Evolutionary conservation across 2,888 invertebrate genomes (phyloP).

Genomic region (Tachystola acroxantha): DNA sequence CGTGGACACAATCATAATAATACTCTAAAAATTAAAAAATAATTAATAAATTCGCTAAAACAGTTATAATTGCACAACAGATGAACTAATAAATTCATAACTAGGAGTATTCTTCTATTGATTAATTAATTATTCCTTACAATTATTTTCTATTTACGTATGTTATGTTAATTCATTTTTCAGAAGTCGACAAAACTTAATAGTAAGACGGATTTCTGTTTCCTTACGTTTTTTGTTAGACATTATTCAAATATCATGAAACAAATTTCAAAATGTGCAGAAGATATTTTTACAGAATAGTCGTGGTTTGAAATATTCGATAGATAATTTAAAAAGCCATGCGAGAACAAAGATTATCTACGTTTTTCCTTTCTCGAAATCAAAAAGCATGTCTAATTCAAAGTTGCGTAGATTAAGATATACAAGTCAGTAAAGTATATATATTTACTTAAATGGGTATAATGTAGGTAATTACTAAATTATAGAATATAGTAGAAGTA

Average conservation of each 20-base stretch:
- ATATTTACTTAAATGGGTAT: constrained; percentile 67
- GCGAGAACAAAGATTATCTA: constrained; percentile 52
- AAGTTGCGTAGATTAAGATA: constrained; percentile 58
- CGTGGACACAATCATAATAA: constrained; percentile 46
- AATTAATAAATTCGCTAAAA: constrained; percentile 70
- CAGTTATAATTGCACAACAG: constrained; percentile 57
- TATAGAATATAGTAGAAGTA: constrained; percentile 66
- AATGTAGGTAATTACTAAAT: constrained; percentile 72
- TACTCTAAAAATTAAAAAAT: constrained; percentile 35
- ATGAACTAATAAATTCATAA: constrained; percentile 59
- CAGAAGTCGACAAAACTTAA: constrained; percentile 64
- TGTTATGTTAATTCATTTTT: constrained; percentile 56
- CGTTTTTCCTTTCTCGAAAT: constrained; percentile 29
- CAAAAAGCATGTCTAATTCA: constrained; percentile 61
- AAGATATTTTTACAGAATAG: constrained; percentile 22
- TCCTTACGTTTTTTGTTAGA: constrained; percentile 28
- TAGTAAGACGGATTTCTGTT: constrained; percentile 64
- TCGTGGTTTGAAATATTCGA: constrained; percentile 21
- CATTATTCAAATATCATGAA: constrained; percentile 17
- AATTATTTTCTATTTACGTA: constrained; percentile 73
- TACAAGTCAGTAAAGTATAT: constrained; percentile 67
- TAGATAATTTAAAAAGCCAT: constrained; percentile 58
- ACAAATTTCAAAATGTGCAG: constrained; percentile 11
- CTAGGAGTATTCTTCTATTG: constrained; percentile 66
- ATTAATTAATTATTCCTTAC: constrained; percentile 59